Evolutionary conservation across 2,888 invertebrate species (phyloP).

Genomic region (Hypomecis punctinalis): DNA sequence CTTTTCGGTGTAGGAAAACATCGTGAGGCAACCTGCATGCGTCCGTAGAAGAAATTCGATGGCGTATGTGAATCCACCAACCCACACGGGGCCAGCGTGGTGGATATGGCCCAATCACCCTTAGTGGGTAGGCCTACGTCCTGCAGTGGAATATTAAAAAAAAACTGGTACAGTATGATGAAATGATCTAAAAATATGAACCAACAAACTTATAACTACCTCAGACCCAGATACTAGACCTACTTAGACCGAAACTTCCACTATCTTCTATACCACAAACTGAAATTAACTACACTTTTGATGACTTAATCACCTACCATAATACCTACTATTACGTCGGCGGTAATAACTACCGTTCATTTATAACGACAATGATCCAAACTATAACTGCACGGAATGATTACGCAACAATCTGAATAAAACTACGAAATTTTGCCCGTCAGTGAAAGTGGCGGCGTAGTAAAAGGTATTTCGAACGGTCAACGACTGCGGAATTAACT

Average conservation of each 20-base stretch:
- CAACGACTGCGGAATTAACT: slow-evolving; percentile 46
- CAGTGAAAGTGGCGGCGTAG: slow-evolving; percentile 71
- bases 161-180: no score
- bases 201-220: no score
- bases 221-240: background rate
- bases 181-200: no score
- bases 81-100: no score
- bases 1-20: no score
- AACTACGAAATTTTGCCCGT: slow-evolving; percentile 62
- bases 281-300: slow-evolving; percentile 18
- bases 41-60: no score
- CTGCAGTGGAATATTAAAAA: no score
- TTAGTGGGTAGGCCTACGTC: no score
- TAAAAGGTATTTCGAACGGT: slow-evolving; percentile 58
- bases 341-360: slow-evolving; percentile 1
- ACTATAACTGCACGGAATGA: slow-evolving; percentile 59
- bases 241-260: slow-evolving; percentile 15
- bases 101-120: no score
- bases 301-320: slow-evolving; percentile 23
- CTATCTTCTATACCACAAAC: slow-evolving; percentile 32
- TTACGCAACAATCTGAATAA: slow-evolving; percentile 63
- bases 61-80: no score
- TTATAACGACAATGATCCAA: slow-evolving; percentile 47
- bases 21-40: no score
- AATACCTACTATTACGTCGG: slow-evolving; percentile 17